Evolutionary conservation across 2,888 invertebrate genomes (phyloP).

Genomic region (Cancer borealis): DNA sequence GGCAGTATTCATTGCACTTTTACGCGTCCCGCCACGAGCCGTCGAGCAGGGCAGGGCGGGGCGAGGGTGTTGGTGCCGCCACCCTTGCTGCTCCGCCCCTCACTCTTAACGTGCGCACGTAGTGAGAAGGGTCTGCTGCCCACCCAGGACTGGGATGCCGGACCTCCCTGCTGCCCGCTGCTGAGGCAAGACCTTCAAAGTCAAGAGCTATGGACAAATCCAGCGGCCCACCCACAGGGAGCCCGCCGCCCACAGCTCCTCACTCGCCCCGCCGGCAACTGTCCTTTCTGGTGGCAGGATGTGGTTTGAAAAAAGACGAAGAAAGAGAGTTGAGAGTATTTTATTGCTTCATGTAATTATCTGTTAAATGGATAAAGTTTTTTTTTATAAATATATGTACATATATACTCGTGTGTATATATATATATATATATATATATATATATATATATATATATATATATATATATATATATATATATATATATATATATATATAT

Average conservation of each 20-base stretch:
- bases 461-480: conserved; percentile 41
- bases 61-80: conserved; percentile 21
- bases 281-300: neutral
- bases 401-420: conserved; percentile 45
- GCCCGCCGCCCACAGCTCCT: neutral
- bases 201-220: conserved; percentile 17
- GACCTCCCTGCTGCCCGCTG: conserved; percentile 21
- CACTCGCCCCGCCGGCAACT: neutral
- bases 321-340: neutral
- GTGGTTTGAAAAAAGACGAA: neutral
- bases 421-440: conserved; percentile 63
- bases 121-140: conserved; percentile 10
- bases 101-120: neutral
- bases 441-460: conserved; percentile 64
- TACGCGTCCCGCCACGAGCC: neutral
- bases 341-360: neutral
- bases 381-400: conserved; percentile 39
- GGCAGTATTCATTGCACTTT: neutral
- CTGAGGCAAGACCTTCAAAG: conserved; percentile 9
- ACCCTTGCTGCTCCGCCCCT: conserved; percentile 23
- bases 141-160: conserved; percentile 22
- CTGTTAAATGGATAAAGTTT: neutral
- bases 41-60: neutral
- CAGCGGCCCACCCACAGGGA: neutral
- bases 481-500: conserved; percentile 8